Evolutionary conservation across 2,797 vertebrate genomes (phyloP), one percentile per base, ranked within the genome.

Genomic region (Pachyuromys duprasi): DNA sequence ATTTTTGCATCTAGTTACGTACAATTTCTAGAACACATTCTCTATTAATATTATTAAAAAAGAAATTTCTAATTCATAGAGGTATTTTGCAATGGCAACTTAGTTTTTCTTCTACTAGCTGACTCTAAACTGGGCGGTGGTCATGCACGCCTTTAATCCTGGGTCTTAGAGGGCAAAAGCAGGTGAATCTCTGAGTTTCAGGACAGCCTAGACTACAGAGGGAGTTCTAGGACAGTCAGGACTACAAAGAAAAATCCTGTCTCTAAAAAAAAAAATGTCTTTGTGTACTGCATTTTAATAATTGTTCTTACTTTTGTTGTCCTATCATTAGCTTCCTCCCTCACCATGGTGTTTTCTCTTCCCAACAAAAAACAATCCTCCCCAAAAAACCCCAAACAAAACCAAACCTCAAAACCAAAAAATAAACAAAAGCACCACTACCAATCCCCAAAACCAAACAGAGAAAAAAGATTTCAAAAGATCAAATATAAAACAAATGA

Each of bases 51-150:
- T 92, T 97, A 97, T 96, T 93, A 96, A 98, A 49, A 98, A 97
- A 89, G 93, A 88, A 33, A 97, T 98, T 97, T 76, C 91, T 97
- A 96, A 96, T 97, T 95, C 95, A 97, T 82, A 96, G 7, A 76
- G 45, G 36, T 75, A 8, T 97, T 96, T 98, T 95, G n/a, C 33
- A 88, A 49, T 20, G 95, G 49, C 8, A 91, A 49, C 84, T 97
- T 95, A 97, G 53, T 65, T 92, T 69, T 95, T 97, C 97, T 78
- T 65, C 31, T 4, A 57, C 0, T 0, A 82, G 63, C 65, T 18
- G 12, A 91, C 24, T 93, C 26, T 80, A 95, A 87, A 45, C 22
- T 49, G 13, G 74, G 42, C 1, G 6, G 39, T 75, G 42, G 74
- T 75, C 39, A 24, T 0, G 13, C 39, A 74, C 22, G 24, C 22